Evolutionary conservation across 1,140 invertebrate species (phyloP).

Genomic region (Conopomorpha cramerella): DNA sequence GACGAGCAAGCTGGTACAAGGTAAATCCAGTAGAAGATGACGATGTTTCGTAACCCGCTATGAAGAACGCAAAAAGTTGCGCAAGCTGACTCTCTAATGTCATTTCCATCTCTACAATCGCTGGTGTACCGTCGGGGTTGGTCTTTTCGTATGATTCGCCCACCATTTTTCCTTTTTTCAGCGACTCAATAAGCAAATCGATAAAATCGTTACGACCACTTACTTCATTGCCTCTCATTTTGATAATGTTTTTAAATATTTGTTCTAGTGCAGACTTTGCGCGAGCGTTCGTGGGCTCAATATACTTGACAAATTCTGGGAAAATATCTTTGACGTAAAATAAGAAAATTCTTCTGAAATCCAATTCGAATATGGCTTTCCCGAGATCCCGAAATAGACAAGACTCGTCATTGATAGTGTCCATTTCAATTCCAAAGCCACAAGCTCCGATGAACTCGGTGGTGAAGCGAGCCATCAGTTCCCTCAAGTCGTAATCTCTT

Average conservation of each 20-base stretch:
- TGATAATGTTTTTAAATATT: constrained; percentile 3
- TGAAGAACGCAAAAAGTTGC: constrained; percentile 52
- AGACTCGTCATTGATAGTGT: constrained; percentile 13
- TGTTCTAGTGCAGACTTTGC: constrained; percentile 3
- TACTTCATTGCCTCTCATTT: no score
- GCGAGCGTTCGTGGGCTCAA: neutral
- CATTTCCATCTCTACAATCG: constrained; percentile 4
- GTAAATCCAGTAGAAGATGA: constrained; percentile 46
- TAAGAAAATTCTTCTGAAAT: neutral
- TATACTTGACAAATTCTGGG: no score
- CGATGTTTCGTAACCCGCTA: constrained; percentile 64
- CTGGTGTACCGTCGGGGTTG: constrained; percentile 13
- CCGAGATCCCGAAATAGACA: constrained; percentile 44
- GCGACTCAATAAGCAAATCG: constrained; percentile 50
- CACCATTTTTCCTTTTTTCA: constrained; percentile 17
- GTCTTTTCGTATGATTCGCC: constrained; percentile 32
- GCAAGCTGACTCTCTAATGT: constrained; percentile 14
- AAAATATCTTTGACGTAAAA: neutral
- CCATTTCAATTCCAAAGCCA: constrained; percentile 13
- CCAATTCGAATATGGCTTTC: constrained; percentile 12
- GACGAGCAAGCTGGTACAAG: constrained; percentile 47
- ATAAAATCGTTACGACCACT: constrained; percentile 46
- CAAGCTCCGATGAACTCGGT: constrained; percentile 31
- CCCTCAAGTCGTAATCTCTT: no score
- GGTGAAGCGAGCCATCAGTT: no score